Base-by-base conservation (phyloP, 2,113 vertebrate species). In the Bambusicola thoracicus region DNA sequence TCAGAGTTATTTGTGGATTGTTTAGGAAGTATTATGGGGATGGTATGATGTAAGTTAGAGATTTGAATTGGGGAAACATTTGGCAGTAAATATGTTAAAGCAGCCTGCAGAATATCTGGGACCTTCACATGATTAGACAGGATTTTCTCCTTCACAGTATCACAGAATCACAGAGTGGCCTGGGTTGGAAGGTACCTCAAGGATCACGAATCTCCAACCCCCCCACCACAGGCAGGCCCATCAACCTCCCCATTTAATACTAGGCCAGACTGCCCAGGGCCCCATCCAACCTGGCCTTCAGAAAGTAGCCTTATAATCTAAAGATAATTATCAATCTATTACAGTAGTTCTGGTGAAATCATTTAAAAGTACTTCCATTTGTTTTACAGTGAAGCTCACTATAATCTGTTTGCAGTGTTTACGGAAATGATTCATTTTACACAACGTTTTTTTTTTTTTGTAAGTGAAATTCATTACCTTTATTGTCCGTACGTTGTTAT, bases 91-190 rank as follows among this genome's bases (percentile, higher is more conserved):
- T 73, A 73, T 1, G 4, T 69, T 73, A 38, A 59, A 94, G 61
- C 29, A 27, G 67, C 69, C 61, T 69, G 72, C 38, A 17, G 13
- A 74, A 27, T 14, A 58, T 86, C 72, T 65, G 38, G 56, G 61
- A 69, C 30, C 1, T 41, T 49, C 0, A 0, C 2, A 0, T 16
- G 58, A 70, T 80, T 69, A 77, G 79, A 46, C 8, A 49, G n/a
- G 27, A 85, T 10, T 34, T 41, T 25, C 16, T 8, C 14, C 44
- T 90, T 46, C 5, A 21, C 46, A 46, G 46, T 21, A 46, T 46
- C 46, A 46, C 20, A 46, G 46, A 46, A 46, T 41, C 38, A 40
- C 38, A 40, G 38, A 40, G 11, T 20, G 44, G 46, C 20, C 10
- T 10, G 20, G 20, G 20, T 46, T 46, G 46, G 46, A 46, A 21